These are phyloP conservation scores for Pitangus sulphuratus DNA, from an alignment of 2,797 vertebrate genomes.

Conservation along the genomic window DNA sequence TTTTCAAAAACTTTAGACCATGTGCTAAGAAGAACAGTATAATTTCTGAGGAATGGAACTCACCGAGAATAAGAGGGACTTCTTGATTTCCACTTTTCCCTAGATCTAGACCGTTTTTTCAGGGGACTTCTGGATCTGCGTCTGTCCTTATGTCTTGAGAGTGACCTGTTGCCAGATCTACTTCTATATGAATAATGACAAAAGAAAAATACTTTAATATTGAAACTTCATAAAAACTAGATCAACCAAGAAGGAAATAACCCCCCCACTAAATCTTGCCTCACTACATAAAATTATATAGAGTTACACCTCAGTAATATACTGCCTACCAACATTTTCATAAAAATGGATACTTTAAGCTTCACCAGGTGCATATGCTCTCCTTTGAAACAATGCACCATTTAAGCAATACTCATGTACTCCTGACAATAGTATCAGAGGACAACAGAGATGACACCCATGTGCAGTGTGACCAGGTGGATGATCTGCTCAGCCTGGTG, in stretches of 20 bases:
- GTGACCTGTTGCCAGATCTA: conserved; percentile 80
- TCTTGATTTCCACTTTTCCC: conserved; percentile 82
- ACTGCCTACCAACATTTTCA: neutral
- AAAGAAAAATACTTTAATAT: neutral
- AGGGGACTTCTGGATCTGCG: conserved; percentile 81
- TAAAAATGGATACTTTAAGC: neutral
- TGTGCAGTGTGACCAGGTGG: neutral
- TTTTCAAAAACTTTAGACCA: neutral
- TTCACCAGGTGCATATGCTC: neutral
- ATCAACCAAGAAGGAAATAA: neutral
- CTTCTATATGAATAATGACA: conserved; percentile 69
- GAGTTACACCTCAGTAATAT: neutral
- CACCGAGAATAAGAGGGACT: conserved; percentile 87
- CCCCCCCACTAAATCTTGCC: neutral
- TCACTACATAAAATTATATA: neutral
- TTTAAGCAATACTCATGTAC: neutral
- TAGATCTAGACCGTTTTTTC: conserved; percentile 86
- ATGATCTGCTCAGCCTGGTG: neutral
- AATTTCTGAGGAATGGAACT: neutral
- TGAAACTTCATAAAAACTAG: neutral
- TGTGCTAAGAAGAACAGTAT: neutral
- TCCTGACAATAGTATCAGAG: neutral
- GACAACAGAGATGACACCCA: neutral
- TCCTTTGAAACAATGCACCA: neutral
- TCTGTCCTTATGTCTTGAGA: conserved; percentile 79